phyloP scores from a whole-genome alignment of 2,888 invertebrate genomes.

The Crocallis elinguaria region DNA sequence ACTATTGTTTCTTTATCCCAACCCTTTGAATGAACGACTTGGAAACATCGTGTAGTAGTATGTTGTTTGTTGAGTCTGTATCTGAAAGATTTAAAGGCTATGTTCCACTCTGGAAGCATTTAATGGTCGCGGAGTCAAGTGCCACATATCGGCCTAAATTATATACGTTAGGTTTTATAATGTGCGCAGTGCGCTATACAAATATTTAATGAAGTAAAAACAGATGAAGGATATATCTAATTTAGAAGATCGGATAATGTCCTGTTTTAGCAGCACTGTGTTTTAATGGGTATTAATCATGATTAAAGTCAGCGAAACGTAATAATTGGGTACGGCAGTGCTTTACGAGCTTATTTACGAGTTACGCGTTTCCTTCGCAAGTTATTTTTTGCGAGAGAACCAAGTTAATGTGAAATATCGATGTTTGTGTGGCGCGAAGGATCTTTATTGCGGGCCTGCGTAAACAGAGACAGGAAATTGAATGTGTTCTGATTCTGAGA shows the following conservation, averaged over 20 bases:
- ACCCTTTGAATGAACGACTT: constrained; percentile 39
- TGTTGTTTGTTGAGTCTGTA: too few species aligned
- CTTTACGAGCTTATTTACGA: constrained; percentile 74
- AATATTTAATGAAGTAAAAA: constrained; percentile 23
- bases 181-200: neutral
- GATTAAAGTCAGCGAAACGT: constrained; percentile 68
- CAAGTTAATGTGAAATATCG: constrained; percentile 63
- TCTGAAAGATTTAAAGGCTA: too few species aligned
- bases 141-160: too few species aligned
- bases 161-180: neutral
- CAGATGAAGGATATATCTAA: constrained; percentile 34
- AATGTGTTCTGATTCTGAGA: constrained; percentile 46
- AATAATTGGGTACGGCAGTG: constrained; percentile 70
- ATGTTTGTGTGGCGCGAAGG: constrained; percentile 61
- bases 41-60: constrained; percentile 27
- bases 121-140: too few species aligned
- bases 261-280: constrained; percentile 46
- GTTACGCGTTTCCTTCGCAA: constrained; percentile 65
- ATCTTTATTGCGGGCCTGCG: constrained; percentile 60
- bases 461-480: constrained; percentile 62
- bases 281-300: constrained; percentile 65
- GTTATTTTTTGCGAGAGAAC: constrained; percentile 63
- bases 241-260: constrained; percentile 43
- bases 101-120: too few species aligned
- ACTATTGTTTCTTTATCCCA: constrained; percentile 48